Evolutionary conservation across 2,113 vertebrate genomes (phyloP).

Genomic region (Pedetes capensis): DNA sequence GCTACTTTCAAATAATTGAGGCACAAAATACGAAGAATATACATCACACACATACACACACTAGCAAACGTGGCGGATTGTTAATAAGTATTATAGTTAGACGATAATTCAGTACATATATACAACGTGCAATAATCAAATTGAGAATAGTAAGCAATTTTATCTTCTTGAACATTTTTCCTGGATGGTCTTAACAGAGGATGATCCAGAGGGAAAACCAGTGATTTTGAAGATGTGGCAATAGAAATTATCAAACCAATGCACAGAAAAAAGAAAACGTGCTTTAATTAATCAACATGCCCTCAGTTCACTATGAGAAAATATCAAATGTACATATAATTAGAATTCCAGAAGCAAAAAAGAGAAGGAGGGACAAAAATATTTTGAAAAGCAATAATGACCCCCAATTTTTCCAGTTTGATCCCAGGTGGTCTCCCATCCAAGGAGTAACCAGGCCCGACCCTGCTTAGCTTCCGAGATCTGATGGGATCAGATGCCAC

Average conservation of each 20-base stretch:
- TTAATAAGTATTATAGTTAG: neutral
- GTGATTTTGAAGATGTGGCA: neutral
- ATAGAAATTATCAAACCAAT: neutral
- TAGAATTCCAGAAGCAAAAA: too few species aligned
- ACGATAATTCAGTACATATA: neutral
- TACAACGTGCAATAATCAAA: neutral
- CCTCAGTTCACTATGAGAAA: too few species aligned
- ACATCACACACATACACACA: neutral
- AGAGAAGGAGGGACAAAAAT: too few species aligned
- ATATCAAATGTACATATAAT: too few species aligned
- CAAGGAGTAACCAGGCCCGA: too few species aligned
- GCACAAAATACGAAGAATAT: neutral
- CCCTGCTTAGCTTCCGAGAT: too few species aligned
- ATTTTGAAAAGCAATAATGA: too few species aligned
- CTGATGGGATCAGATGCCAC: too few species aligned
- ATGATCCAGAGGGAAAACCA: neutral
- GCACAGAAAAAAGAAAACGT: too few species aligned
- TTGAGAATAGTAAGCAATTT: neutral
- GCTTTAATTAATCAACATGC: too few species aligned
- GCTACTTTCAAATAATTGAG: conserved; percentile 5
- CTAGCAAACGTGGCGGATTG: neutral
- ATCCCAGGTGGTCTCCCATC: too few species aligned
- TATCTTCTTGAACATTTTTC: neutral
- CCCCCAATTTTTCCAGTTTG: too few species aligned
- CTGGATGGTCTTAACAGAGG: neutral